Percentiles rank a stretch among this genome's conserved stretches.
These are phyloP conservation scores for Agonopterix heracliana DNA, from an alignment of 2,888 invertebrate species.

Conservation along the genomic window DNA sequence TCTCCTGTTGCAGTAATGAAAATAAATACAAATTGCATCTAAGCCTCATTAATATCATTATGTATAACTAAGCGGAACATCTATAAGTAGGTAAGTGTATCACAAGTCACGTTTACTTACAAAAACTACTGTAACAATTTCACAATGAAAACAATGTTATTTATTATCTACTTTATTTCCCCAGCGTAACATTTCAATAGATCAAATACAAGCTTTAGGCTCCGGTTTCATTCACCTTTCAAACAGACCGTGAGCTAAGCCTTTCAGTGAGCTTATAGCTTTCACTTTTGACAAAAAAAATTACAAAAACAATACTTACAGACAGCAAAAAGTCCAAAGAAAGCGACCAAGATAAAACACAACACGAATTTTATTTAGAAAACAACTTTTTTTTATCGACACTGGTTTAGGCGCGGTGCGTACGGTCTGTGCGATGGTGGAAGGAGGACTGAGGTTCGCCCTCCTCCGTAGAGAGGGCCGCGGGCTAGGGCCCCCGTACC, in stretches of 20 bases:
- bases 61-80: too few relatives aligned
- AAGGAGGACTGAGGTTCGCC: conserved; percentile 57
- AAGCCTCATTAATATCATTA: too few relatives aligned
- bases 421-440: conserved; percentile 32
- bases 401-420: conserved; percentile 36
- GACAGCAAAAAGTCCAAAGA: conserved; percentile 49
- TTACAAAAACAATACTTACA: conserved; percentile 43
- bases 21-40: too few relatives aligned
- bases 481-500: conserved; percentile 48
- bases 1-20: too few relatives aligned
- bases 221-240: conserved; percentile 44
- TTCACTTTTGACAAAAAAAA: conserved; percentile 28
- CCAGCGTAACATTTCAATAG: too few relatives aligned
- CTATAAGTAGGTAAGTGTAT: not conserved
- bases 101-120: not conserved
- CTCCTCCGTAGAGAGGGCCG: conserved; percentile 51
- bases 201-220: not conserved
- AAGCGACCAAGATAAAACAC: conserved; percentile 35
- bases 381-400: conserved; percentile 41
- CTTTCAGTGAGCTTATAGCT: conserved; percentile 23
- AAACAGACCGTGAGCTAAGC: conserved; percentile 19
- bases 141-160: too few relatives aligned
- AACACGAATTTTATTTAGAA: conserved; percentile 56
- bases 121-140: too few relatives aligned
- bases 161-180: too few relatives aligned